Conservation (phyloP, 2,888 invertebrate genomes). For the Drosophila suboccidentalis region DNA sequence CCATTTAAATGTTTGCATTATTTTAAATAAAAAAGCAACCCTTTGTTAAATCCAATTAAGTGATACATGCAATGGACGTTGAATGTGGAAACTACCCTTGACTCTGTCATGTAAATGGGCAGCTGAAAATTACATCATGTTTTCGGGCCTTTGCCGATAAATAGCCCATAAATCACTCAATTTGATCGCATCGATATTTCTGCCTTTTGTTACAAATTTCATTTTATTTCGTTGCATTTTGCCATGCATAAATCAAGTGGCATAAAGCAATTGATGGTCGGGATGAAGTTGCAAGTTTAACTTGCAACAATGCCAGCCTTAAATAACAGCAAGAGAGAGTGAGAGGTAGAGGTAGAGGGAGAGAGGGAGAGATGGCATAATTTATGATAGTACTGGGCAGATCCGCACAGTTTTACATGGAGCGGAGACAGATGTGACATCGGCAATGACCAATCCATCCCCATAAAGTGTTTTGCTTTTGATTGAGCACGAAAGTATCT, state of each 20-base stretch:
- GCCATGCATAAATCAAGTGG: constrained; percentile 68
- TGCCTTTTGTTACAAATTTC: constrained; percentile 62
- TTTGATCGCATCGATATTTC: constrained; percentile 76
- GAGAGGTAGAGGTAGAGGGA: constrained; percentile 9
- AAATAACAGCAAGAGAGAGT: constrained; percentile 48
- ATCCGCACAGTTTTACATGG: constrained; percentile 43
- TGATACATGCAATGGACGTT: constrained; percentile 2
- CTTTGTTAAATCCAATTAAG: constrained; percentile 3
- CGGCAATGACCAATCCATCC: constrained; percentile 54
- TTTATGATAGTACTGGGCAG: constrained; percentile 60
- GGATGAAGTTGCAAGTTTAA: constrained; percentile 5
- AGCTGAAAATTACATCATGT: constrained; percentile 64
- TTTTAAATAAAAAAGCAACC: too few relatives aligned
- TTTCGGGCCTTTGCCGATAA: constrained; percentile 55
- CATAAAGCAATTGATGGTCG: constrained; percentile 17
- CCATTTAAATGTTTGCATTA: too few relatives aligned
- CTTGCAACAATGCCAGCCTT: constrained; percentile 64
- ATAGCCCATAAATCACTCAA: constrained; percentile 73
- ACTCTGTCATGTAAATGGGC: constrained; percentile 57
- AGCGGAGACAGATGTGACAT: constrained; percentile 73
- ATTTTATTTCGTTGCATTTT: constrained; percentile 75
- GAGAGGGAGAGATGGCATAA: constrained; percentile 46
- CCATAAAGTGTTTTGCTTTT: constrained; percentile 24
- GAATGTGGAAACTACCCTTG: constrained; percentile 26
- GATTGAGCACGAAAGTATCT: constrained; percentile 14